A percentile compares a stretch with the other conserved stretches of the same genome.
Conservation (phyloP, 35 echinoderm and acorn worm genomes). For the Apostichopus japonicus region DNA sequence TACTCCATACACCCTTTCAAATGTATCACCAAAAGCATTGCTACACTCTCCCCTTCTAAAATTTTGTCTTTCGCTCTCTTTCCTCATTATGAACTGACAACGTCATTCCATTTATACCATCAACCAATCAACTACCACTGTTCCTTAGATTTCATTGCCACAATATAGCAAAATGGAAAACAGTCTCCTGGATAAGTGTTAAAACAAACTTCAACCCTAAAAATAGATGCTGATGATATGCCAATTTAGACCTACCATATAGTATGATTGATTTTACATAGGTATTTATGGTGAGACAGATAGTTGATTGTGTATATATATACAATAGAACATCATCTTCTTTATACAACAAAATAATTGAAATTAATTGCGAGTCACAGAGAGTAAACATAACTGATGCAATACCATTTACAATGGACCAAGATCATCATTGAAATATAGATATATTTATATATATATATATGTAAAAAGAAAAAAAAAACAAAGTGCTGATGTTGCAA, state of each 20-base stretch:
- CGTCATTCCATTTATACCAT: too few relatives aligned
- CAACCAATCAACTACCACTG: too few relatives aligned
- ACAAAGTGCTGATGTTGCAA: slow-evolving; percentile 17
- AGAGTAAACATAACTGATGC: slow-evolving; percentile 17
- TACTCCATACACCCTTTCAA: neutral
- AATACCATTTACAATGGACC: slow-evolving; percentile 18
- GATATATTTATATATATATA: neutral
- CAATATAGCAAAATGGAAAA: neutral
- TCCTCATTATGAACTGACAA: too few relatives aligned
- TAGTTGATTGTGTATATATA: neutral
- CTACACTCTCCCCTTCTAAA: neutral
- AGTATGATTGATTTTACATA: slow-evolving; percentile 13
- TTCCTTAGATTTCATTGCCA: neutral
- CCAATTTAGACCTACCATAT: neutral
- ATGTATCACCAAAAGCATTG: neutral
- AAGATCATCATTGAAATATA: neutral
- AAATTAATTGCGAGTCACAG: slow-evolving; percentile 17
- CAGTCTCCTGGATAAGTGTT: neutral
- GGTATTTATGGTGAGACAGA: neutral
- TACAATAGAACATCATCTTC: neutral
- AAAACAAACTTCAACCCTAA: neutral
- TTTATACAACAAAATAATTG: slow-evolving; percentile 32
- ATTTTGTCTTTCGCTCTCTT: neutral
- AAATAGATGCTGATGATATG: neutral
- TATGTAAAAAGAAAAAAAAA: neutral